Conservation (phyloP, 2,888 invertebrate species). For the Campoletis raptor region DNA sequence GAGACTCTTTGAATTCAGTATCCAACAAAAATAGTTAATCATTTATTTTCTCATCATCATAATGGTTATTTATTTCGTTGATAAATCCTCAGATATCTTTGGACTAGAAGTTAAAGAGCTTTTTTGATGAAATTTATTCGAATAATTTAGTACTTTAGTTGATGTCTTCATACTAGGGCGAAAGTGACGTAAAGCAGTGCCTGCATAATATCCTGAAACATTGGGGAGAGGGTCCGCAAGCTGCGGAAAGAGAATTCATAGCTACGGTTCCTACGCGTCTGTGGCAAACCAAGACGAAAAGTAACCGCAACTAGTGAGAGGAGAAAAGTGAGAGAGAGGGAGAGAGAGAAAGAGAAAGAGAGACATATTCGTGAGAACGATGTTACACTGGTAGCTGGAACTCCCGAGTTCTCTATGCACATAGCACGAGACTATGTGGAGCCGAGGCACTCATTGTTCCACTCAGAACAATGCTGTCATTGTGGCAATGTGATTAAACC, state of each 20-base stretch:
- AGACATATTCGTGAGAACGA: constrained; percentile 5
- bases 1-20: not conserved
- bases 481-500: constrained; percentile 80
- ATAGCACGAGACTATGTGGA: constrained; percentile 19
- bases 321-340: not conserved
- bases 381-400: constrained; percentile 20
- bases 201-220: constrained; percentile 29
- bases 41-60: not conserved
- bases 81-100: not conserved
- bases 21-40: not conserved
- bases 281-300: constrained; percentile 32
- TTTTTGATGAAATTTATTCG: not conserved
- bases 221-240: constrained; percentile 6
- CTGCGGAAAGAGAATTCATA: constrained; percentile 40
- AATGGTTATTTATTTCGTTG: not conserved
- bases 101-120: not conserved
- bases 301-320: not conserved
- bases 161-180: not conserved
- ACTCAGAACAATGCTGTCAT: constrained; percentile 78
- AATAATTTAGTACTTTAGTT: not conserved
- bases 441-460: constrained; percentile 74
- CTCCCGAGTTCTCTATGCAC: constrained; percentile 16
- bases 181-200: constrained; percentile 13
- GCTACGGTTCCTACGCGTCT: constrained; percentile 19
- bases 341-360: not conserved